Evolutionary conservation across 1,140 invertebrate genomes (phyloP).

Genomic region (Drosophila murphyi): DNA sequence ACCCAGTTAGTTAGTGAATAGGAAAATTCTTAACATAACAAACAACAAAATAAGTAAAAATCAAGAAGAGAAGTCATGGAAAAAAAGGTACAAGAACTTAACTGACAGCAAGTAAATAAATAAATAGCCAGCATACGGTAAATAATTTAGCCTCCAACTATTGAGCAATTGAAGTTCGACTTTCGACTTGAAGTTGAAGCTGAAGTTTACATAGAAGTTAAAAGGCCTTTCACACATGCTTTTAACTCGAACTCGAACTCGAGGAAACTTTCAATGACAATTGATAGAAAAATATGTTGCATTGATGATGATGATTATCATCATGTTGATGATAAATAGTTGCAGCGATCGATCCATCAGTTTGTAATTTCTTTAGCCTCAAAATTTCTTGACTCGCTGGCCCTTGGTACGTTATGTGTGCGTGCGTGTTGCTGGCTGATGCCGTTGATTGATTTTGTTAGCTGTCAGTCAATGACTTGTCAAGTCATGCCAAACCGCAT

Average conservation of each 20-base stretch:
- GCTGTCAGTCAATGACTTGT: conserved; percentile 49
- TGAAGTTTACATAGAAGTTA: neutral
- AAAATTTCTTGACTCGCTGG: conserved; percentile 1
- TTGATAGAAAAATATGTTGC: too few relatives aligned
- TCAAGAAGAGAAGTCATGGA: conserved; percentile 18
- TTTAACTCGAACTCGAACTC: too few relatives aligned
- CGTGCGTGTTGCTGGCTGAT: neutral
- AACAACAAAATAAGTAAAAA: conserved; percentile 7
- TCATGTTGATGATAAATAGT: neutral
- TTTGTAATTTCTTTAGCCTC: conserved; percentile 34
- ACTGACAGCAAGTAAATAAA: conserved; percentile 34
- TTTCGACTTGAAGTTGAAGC: conserved; percentile 14
- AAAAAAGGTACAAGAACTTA: conserved; percentile 31
- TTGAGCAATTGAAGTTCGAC: conserved; percentile 45
- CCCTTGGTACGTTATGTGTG: neutral
- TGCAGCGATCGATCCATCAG: conserved; percentile 15
- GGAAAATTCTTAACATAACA: conserved; percentile 56
- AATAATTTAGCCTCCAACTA: conserved; percentile 36
- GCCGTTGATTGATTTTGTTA: conserved; percentile 33
- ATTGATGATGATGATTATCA: neutral
- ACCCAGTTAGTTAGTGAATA: conserved; percentile 58
- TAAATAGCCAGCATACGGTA: conserved; percentile 47
- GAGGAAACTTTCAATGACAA: neutral
- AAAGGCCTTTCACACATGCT: neutral
- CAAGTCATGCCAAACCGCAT: conserved; percentile 31